Evolutionary conservation across 2,888 invertebrate species (phyloP), one percentile per base, ranked within the genome.

Genomic region (Marronus borbonicus): DNA sequence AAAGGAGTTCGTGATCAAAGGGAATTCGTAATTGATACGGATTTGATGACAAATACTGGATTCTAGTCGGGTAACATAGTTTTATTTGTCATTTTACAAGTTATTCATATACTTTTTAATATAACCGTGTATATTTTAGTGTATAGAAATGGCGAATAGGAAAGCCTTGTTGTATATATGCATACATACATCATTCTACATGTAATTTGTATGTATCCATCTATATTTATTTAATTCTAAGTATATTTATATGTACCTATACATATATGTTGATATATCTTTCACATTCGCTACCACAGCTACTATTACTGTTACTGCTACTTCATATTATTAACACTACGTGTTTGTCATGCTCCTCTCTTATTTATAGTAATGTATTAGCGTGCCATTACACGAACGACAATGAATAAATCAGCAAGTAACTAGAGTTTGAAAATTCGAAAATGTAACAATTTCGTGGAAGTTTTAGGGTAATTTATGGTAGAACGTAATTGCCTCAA

Each of bases 31-130:
- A 44, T 62, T 49, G 20, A 39, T 66, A 72, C 72, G 72, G 72
- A 70, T 50, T 77, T 70, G 70, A 77, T 69, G 69, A 70, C 69
- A 69, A 70, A 82, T 77, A 62, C 80, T 82, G 81, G 80, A 82
- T 80, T 82, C 82, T 82, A 82, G 82, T 82, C 82, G 31, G 39
- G 72, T 58, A 70, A 70, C 55, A 72, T 58, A 20, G n/a, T 58
- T 72, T 52, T 68, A 68, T 68, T 52, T 72, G 55, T 72, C 72
- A 55, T 72, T 39, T 55, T 39, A 50, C 31, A 74, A 69, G 64
- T 79, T 77, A 74, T 76, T 62, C 62, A 50, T 62, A 62, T 64
- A 75, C 31, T 58, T 69, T 77, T 69, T 77, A 77, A 50, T 77
- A 70, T 70, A 70, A 24, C 24, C 62, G 62, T 77, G 68, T 70